Conservation (phyloP, 2,888 invertebrate genomes). For the Nomada goodeniana region DNA sequence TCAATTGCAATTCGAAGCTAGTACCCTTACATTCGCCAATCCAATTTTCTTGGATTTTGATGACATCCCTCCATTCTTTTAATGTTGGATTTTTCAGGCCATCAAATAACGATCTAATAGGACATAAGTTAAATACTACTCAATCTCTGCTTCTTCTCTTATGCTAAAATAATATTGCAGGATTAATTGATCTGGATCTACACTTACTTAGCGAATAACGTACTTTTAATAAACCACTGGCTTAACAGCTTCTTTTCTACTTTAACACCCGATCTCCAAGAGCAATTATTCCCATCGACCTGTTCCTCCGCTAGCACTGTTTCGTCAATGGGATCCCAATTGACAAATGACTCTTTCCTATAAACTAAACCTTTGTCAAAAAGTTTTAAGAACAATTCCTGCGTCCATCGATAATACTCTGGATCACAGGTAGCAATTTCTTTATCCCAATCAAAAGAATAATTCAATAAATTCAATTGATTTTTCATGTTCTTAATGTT, state of each 20-base stretch:
- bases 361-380: conserved; percentile 94
- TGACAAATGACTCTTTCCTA: conserved; percentile 94
- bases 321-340: conserved; percentile 99
- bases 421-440: conserved; percentile 96
- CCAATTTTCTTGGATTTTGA: conserved; percentile 94
- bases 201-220: conserved; percentile 90
- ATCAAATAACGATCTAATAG: conserved; percentile 85
- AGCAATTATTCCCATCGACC: conserved; percentile 94
- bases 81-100: conserved; percentile 89
- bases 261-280: conserved; percentile 98
- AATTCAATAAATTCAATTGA: conserved; percentile 91
- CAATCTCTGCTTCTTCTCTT: background rate
- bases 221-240: conserved; percentile 98
- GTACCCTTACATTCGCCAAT: conserved; percentile 94
- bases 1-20: conserved; percentile 88
- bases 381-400: conserved; percentile 95
- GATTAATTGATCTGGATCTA: background rate
- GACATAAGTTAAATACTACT: conserved; percentile 4
- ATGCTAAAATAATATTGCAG: background rate
- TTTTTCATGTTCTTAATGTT: conserved; percentile 94
- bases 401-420: conserved; percentile 97
- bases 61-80: conserved; percentile 93
- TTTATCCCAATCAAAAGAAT: conserved; percentile 96
- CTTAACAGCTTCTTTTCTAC: conserved; percentile 94
- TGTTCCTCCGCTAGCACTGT: conserved; percentile 99